Base-by-base conservation (phyloP, 2,797 vertebrate genomes). In the Scleropages formosus region DNA sequence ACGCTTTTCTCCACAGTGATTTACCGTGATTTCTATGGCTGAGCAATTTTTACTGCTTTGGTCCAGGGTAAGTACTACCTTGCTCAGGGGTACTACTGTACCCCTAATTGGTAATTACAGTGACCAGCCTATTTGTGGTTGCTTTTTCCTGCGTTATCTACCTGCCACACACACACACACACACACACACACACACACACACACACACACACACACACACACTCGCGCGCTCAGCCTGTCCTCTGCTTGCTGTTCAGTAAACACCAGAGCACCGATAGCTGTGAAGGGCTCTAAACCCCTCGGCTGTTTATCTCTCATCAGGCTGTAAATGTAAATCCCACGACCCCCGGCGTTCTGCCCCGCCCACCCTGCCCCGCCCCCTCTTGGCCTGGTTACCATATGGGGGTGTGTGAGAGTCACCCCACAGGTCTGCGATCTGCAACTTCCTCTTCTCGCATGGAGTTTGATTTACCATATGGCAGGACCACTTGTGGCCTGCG, bases 341-440 rank as follows among this genome's bases (percentile, higher is more conserved):
- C 70, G 51, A 59, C 70, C 70, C 53, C 26, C 53, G 24, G 70
- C 70, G 67, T 70, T n/a, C 67, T 70, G 31, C 53, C 9, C 51
- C 69, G 7, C 24, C 22, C 68, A n/a, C n/a, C n/a, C n/a, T n/a
- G n/a, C 51, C 11, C 49, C 49, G n/a, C 24, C 70, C 70, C 15
- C 53, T 70, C 27, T 18, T 15, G 18, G 11, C 24, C 70, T 72
- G 67, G 67, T 39, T 26, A 39, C 20, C 72, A 74, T 47, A 74
- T 74, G 61, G 60, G 61, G 74, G 72, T 64, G 61, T 64, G 72
- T 53, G 61, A 74, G 60, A 64, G 74, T 51, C 60, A 53, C 61
- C 47, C 51, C 15, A 22, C 66, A n/a, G 46, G n/a, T 44, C 27
- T 44, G 71, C 69, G 58, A 24, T 31, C 27, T 61, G 31, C 44